phyloP scores from a whole-genome alignment of 2,797 vertebrate genomes.

The Rhinoraja longicauda region DNA sequence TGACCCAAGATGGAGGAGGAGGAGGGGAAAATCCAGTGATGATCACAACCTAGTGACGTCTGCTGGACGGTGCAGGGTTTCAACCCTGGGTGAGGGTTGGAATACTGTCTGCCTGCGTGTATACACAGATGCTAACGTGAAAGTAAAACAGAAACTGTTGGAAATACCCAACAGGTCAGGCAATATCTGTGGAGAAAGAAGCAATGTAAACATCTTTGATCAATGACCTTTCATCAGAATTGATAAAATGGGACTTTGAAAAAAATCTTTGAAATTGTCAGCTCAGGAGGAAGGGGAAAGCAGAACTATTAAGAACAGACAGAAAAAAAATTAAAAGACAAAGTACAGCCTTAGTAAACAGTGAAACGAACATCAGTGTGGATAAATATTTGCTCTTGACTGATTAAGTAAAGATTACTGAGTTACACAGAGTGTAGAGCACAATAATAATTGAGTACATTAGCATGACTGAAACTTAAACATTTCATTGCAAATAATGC shows the following conservation, averaged over 20 bases:
- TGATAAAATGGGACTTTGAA: background rate
- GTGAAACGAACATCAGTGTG: background rate
- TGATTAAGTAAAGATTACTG: slow-evolving; percentile 2
- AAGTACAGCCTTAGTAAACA: background rate
- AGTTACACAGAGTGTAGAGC: background rate
- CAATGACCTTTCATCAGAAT: no score
- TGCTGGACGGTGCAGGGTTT: background rate
- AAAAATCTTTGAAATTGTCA: background rate
- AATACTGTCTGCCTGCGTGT: background rate
- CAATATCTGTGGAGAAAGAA: no score
- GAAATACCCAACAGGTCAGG: no score
- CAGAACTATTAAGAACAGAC: background rate
- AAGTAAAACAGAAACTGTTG: no score
- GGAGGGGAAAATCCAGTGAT: background rate
- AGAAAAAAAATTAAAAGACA: background rate
- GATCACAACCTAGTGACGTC: background rate
- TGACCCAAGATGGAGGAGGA: background rate
- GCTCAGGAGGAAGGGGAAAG: background rate
- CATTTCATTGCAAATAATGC: background rate
- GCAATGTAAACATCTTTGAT: no score
- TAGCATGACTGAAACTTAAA: background rate
- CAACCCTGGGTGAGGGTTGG: no score
- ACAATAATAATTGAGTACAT: background rate
- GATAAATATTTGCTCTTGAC: slow-evolving; percentile 10
- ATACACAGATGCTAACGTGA: no score